Evolutionary conservation across 1,140 invertebrate genomes (phyloP), one percentile per base, ranked within the genome.

Genomic region (Neotoxoptera formosana): DNA sequence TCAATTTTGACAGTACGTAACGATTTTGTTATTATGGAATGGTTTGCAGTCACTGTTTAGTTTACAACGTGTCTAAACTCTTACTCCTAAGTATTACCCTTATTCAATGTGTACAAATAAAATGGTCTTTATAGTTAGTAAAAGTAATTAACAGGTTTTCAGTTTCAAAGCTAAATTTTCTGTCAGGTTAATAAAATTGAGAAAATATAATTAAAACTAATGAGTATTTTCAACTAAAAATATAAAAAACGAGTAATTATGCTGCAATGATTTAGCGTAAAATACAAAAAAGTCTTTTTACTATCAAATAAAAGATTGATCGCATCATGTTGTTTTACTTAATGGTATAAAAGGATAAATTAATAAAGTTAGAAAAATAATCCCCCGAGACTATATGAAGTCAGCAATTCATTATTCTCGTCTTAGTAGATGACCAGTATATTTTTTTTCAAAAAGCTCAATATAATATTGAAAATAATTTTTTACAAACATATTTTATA

Each of bases 101-200:
- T 67, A 76, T 41, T 41, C 41, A 2, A 76, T 17, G 60, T 76
- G 6, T 34, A 34, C 30, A n/a, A 76, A 14, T 76, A 17, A 76
- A 17, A 76, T 76, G 14, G 17, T n/a, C 60, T 76, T 76, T 76
- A n/a, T 76, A 76, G 30, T n/a, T 76, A 76, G 30, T 34, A 20
- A 76, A 76, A 34, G 60, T n/a, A 76, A 76, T 76, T n/a, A 76
- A 76, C 60, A 76, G 4, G 60, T 76, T 76, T 34, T 76, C 60
- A 20, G 11, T 76, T 76, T 76, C n/a, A 76, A 76, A 76, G 14
- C 30, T 76, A 76, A 34, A 76, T 76, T 76, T 76, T 7, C 60
- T n/a, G 60, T 76, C 60, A 76, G 60, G n/a, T 76, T 76, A 60
- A 76, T 76, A 76, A n/a, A 76, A 76, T 76, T 76, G 14, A 76